These are phyloP conservation scores for Neoascia interrupta DNA, from an alignment of 2,888 invertebrate genomes.

Conservation along the genomic window DNA sequence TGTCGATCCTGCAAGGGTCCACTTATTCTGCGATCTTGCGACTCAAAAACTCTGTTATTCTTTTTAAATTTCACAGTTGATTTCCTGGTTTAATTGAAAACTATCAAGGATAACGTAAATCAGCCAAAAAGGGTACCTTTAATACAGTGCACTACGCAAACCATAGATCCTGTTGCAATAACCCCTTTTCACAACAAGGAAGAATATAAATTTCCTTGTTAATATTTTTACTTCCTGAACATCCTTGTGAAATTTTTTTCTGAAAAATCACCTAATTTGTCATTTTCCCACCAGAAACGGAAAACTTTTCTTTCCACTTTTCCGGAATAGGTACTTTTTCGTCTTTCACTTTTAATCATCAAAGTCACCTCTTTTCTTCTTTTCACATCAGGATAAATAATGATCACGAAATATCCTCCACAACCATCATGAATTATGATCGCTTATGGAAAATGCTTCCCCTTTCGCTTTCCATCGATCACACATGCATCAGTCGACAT, in stretches of 20 bases:
- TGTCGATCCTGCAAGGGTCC: too few species aligned
- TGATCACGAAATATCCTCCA: constrained; percentile 1
- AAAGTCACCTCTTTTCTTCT: constrained; percentile 23
- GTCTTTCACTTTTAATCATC: constrained; percentile 40
- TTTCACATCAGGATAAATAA: constrained; percentile 18
- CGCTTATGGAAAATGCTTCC: constrained; percentile 12
- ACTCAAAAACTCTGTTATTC: too few species aligned
- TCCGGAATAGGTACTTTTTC: too few species aligned
- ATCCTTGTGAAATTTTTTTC: too few species aligned
- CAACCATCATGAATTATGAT: constrained; percentile 29
- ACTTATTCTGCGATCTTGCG: too few species aligned
- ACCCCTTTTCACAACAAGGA: background rate
- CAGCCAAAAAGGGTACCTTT: too few species aligned
- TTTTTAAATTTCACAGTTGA: too few species aligned
- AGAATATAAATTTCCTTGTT: background rate
- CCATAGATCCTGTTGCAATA: too few species aligned
- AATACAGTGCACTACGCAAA: too few species aligned
- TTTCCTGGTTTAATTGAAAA: too few species aligned
- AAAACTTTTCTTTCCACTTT: constrained; percentile 12
- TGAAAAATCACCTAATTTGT: constrained; percentile 57
- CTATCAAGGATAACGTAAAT: too few species aligned
- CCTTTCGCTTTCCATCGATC: constrained; percentile 51
- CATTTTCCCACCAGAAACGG: constrained; percentile 52
- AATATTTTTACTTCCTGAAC: constrained; percentile 2
- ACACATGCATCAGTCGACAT: constrained; percentile 48